Evolutionary conservation across 2,797 vertebrate species (phyloP), one percentile per base, ranked within the genome.

Genomic region (Zenarchopterus dispar): DNA sequence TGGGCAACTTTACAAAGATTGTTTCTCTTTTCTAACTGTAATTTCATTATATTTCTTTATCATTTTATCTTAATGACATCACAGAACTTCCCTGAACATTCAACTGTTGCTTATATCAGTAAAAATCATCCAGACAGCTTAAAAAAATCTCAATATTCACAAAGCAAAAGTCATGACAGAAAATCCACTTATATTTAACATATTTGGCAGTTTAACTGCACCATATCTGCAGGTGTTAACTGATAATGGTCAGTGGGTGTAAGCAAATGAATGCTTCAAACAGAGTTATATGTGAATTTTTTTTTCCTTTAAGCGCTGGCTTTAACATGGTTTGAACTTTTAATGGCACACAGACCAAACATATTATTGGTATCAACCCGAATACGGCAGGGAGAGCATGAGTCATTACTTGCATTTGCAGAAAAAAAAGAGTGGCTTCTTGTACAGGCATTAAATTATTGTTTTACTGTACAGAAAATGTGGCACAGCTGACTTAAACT

Each of bases 401-500:
- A 68, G 19, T 60, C 70, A 39, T 1, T 28, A 24, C 50, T 31
- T 61, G 19, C 67, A 36, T 58, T 61, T 42, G 42, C 62, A 54
- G 23, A 61, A 51, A 54, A 47, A 68, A 54, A 47, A 68, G 21
- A 43, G 66, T 23, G 56, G 21, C 62, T 75, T 58, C 54, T 62
- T 58, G 17, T 28, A 59, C 60, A 62, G 5, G n/a, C 56, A 67
- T 51, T 52, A 73, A 82, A 87, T 80, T 24, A 77, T 65, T 83
- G 81, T 85, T 75, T 70, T 67, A 80, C 57, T 78, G 46, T 63
- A 64, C 69, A 77, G 72, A 72, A 78, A 84, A 85, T 82, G 77
- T 61, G 71, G 57, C 70, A 79, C 81, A 84, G 81, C 77, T 84
- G 86, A 85, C 76, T 73, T 77, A 26, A 69, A 84, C 74, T 80